Percentiles rank a stretch among this genome's conserved stretches.
phyloP scores from a whole-genome alignment of 2,888 invertebrate species.

The Drosophila setosimentum region DNA sequence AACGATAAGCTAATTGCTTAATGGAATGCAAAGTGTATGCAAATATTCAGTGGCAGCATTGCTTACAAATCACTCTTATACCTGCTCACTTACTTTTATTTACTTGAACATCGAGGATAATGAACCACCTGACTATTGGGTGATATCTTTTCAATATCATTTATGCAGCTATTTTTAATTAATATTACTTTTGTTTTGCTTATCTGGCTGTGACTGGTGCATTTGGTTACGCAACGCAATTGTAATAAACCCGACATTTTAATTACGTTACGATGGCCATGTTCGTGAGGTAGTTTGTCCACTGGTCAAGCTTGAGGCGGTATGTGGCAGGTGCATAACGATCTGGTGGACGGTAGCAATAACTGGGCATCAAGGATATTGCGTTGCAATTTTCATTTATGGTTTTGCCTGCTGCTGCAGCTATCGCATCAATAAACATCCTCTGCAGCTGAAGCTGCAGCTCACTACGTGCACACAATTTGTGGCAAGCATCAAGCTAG shows the following conservation, averaged over 20 bases:
- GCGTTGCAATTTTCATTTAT: slow-evolving; percentile 75
- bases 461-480: slow-evolving; percentile 9
- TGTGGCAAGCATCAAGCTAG: background rate
- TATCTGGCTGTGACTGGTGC: background rate
- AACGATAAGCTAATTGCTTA: slow-evolving; percentile 10
- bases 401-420: slow-evolving; percentile 52
- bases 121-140: background rate
- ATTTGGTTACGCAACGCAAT: slow-evolving; percentile 10
- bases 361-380: slow-evolving; percentile 48
- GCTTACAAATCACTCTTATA: background rate
- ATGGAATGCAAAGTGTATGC: slow-evolving; percentile 10
- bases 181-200: background rate
- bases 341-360: slow-evolving; percentile 22
- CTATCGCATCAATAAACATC: slow-evolving; percentile 27
- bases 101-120: background rate
- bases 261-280: slow-evolving; percentile 37
- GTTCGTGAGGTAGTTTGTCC: slow-evolving; percentile 17
- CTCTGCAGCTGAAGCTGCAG: slow-evolving; percentile 8
- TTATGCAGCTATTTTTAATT: background rate
- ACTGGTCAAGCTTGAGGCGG: slow-evolving; percentile 11
- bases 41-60: slow-evolving; percentile 1
- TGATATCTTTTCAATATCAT: background rate
- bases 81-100: background rate
- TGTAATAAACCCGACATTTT: slow-evolving; percentile 37
- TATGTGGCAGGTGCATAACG: background rate